phyloP scores from a whole-genome alignment of 1,140 invertebrate species.

The Harpegnathos saltator region DNA sequence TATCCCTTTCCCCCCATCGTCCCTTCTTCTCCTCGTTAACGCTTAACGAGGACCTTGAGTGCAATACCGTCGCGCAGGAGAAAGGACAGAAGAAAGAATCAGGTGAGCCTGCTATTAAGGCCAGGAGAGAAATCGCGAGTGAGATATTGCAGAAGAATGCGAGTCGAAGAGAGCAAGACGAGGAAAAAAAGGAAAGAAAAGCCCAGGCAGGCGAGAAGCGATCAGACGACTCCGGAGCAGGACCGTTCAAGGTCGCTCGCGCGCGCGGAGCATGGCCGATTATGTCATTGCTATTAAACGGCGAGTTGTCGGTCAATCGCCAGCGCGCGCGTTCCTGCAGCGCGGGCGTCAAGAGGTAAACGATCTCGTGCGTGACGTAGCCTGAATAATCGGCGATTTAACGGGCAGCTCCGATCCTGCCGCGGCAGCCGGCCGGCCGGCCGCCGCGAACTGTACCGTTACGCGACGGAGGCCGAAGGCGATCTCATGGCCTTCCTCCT shows the following conservation, averaged over 20 bases:
- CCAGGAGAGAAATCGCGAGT: constrained; percentile 54
- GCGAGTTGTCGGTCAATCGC: constrained; percentile 6
- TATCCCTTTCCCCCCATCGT: neutral
- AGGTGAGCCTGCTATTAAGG: constrained; percentile 39
- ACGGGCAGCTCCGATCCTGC: neutral
- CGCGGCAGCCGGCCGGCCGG: too few relatives aligned
- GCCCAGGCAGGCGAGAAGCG: neutral
- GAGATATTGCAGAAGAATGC: constrained; percentile 4
- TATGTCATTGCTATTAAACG: constrained; percentile 39
- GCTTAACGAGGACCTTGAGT: constrained; percentile 43
- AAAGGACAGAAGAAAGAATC: constrained; percentile 44
- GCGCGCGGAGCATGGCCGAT: constrained; percentile 9
- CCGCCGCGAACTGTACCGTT: neutral
- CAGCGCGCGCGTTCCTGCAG: neutral
- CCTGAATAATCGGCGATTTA: constrained; percentile 9
- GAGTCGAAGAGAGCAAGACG: constrained; percentile 3
- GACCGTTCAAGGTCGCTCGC: constrained; percentile 4
- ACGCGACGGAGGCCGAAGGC: neutral
- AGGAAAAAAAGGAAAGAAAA: neutral
- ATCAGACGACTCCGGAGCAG: neutral
- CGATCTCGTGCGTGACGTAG: neutral
- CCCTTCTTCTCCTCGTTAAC: too few relatives aligned
- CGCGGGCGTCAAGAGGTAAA: neutral
- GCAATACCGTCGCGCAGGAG: constrained; percentile 12
- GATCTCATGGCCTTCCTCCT: too few relatives aligned